Evolutionary conservation across 2,113 vertebrate species (phyloP).

Genomic region (Percopsis transmontana): DNA sequence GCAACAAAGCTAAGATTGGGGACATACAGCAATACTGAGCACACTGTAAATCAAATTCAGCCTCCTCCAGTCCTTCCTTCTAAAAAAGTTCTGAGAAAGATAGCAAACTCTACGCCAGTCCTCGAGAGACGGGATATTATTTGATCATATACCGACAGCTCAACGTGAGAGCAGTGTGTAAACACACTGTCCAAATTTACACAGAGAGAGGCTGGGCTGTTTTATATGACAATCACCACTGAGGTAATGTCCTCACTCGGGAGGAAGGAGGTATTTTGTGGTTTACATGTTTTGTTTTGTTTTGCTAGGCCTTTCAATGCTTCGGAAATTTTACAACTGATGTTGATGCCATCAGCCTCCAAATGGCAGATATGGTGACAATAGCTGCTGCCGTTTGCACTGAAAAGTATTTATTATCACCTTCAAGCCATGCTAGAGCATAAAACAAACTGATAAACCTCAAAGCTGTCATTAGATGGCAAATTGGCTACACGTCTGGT

Average conservation of each 20-base stretch:
- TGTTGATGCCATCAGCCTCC: slow-evolving; percentile 1
- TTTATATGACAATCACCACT: slow-evolving; percentile 8
- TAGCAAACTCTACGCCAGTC: slow-evolving; percentile 23
- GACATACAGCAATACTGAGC: slow-evolving; percentile 21
- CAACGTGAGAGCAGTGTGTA: slow-evolving; percentile 40
- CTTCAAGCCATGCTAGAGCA: not conserved
- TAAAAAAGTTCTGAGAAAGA: slow-evolving; percentile 41
- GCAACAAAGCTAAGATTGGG: slow-evolving; percentile 7
- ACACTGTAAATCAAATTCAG: slow-evolving; percentile 41
- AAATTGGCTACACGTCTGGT: not conserved
- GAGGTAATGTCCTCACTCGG: slow-evolving; percentile 9
- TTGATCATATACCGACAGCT: slow-evolving; percentile 33
- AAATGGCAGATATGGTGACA: slow-evolving; percentile 31
- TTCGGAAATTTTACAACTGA: not conserved
- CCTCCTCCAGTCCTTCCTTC: not conserved
- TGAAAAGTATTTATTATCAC: not conserved
- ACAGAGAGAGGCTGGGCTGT: slow-evolving; percentile 12
- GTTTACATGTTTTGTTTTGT: not conserved
- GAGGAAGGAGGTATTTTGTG: slow-evolving; percentile 3
- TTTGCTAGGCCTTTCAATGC: not conserved
- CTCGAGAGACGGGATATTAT: slow-evolving; percentile 28
- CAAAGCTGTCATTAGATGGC: not conserved
- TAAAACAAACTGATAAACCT: not conserved
- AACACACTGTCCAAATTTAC: slow-evolving; percentile 26
- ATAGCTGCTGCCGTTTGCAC: not conserved